These are phyloP conservation scores for Neoaliturus tenellus DNA, from an alignment of 2,888 invertebrate genomes.

Conservation along the genomic window DNA sequence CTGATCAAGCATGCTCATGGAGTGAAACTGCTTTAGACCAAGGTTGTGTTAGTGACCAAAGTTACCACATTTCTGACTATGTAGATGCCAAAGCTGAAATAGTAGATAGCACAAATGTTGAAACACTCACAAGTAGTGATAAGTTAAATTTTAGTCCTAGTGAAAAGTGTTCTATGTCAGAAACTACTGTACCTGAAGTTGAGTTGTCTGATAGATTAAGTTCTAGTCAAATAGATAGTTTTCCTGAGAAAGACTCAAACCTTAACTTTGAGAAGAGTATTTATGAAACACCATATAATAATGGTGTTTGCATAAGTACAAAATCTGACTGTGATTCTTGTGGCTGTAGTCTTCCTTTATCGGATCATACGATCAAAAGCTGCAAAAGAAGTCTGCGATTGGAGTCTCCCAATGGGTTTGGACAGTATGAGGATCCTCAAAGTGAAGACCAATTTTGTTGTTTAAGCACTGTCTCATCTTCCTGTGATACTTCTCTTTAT, in stretches of 20 bases:
- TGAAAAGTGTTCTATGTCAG: slow-evolving; percentile 27
- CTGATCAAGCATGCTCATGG: neutral
- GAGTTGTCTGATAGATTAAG: slow-evolving; percentile 2
- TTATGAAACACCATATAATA: slow-evolving; percentile 29
- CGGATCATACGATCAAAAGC: neutral
- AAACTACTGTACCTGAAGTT: slow-evolving; percentile 22
- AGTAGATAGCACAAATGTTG: neutral
- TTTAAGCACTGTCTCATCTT: neutral
- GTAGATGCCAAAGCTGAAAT: neutral
- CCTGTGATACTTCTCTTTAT: slow-evolving; percentile 28
- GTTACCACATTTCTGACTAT: neutral
- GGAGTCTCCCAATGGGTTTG: neutral
- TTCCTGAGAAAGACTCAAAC: slow-evolving; percentile 18
- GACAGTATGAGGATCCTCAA: neutral
- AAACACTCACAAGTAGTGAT: neutral
- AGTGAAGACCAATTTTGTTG: neutral
- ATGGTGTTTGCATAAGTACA: neutral
- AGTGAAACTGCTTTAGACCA: neutral
- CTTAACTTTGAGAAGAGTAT: slow-evolving; percentile 31
- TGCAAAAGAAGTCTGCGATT: neutral
- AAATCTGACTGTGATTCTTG: slow-evolving; percentile 22
- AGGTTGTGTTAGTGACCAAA: neutral
- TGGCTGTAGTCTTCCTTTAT: slow-evolving; percentile 6
- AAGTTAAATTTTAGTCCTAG: neutral
- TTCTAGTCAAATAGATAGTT: slow-evolving; percentile 1